A percentile compares a stretch with the other conserved stretches of the same genome.
Evolutionary conservation across 2,888 invertebrate species (phyloP).

Genomic region (Oxyteleia sp.): DNA sequence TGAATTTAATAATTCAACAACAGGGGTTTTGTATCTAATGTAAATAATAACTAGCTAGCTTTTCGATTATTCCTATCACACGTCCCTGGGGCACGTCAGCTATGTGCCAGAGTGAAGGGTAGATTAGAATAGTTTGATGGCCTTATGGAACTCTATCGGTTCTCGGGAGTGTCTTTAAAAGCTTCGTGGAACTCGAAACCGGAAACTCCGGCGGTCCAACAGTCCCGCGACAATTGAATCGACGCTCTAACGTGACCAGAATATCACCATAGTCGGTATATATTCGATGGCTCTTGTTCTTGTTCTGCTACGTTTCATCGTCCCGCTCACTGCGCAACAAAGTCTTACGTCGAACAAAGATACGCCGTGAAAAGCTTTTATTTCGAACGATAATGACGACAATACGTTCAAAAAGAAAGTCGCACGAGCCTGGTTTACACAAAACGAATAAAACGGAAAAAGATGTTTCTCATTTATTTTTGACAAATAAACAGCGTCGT

Average conservation of each 20-base stretch:
- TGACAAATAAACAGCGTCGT: conserved; percentile 5
- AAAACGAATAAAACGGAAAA: conserved; percentile 30
- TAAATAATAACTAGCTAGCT: conserved; percentile 56
- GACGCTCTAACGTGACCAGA: conserved; percentile 84
- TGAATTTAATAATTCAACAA: conserved; percentile 34
- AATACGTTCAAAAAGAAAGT: conserved; percentile 37
- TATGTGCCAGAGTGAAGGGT: conserved; percentile 66
- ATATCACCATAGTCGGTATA: conserved; percentile 73
- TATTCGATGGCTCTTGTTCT: conserved; percentile 69
- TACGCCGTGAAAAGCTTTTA: conserved; percentile 55
- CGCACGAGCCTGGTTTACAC: conserved; percentile 8
- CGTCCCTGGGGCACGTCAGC: conserved; percentile 59
- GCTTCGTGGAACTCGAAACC: conserved; percentile 79
- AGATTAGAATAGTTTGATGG: conserved; percentile 74
- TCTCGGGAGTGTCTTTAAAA: conserved; percentile 76
- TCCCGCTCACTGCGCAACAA: conserved; percentile 40
- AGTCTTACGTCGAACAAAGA: conserved; percentile 61
- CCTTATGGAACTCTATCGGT: conserved; percentile 72
- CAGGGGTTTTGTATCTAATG: conserved; percentile 32
- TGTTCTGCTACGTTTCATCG: conserved; percentile 62
- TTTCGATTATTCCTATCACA: conserved; percentile 71
- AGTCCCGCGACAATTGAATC: conserved; percentile 85
- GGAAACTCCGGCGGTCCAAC: conserved; percentile 81
- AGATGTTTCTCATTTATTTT: conserved; percentile 10
- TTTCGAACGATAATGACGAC: conserved; percentile 37